phyloP scores from a whole-genome alignment of 2,113 vertebrate genomes.

The Pachypanchax playfairii region DNA sequence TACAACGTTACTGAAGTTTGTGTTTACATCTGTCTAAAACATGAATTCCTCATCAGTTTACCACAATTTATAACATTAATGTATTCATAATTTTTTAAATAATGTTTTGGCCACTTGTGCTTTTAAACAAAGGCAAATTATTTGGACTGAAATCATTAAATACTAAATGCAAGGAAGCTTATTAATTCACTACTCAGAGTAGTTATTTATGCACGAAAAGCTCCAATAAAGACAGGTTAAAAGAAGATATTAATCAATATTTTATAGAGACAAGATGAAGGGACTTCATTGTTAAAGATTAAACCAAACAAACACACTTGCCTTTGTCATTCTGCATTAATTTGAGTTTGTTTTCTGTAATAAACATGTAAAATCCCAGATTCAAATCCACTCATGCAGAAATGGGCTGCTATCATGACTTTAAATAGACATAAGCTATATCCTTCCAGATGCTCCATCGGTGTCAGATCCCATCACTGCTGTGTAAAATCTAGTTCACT shows the following conservation, averaged over 20 bases:
- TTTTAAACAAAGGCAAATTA: neutral
- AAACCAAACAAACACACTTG: neutral
- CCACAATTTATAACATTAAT: too few relatives aligned
- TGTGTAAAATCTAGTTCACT: constrained; percentile 1
- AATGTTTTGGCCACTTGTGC: too few relatives aligned
- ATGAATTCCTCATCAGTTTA: too few relatives aligned
- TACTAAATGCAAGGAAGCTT: neutral
- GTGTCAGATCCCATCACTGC: constrained; percentile 16
- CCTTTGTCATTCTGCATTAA: neutral
- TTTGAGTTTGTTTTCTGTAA: neutral
- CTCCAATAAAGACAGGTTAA: too few relatives aligned
- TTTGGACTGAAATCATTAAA: neutral
- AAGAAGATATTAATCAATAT: too few relatives aligned
- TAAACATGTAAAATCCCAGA: neutral
- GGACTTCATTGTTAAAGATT: neutral
- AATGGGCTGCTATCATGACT: neutral
- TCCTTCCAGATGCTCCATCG: constrained; percentile 2
- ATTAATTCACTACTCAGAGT: too few relatives aligned
- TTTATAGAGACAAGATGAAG: neutral
- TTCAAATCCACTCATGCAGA: neutral
- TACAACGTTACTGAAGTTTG: too few relatives aligned
- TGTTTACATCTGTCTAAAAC: too few relatives aligned
- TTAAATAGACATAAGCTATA: constrained; percentile 6
- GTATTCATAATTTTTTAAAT: too few relatives aligned
- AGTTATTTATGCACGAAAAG: neutral